Evolutionary conservation across 2,113 vertebrate genomes (phyloP), one percentile per base, ranked within the genome.

Genomic region (Oreochromis niloticus): DNA sequence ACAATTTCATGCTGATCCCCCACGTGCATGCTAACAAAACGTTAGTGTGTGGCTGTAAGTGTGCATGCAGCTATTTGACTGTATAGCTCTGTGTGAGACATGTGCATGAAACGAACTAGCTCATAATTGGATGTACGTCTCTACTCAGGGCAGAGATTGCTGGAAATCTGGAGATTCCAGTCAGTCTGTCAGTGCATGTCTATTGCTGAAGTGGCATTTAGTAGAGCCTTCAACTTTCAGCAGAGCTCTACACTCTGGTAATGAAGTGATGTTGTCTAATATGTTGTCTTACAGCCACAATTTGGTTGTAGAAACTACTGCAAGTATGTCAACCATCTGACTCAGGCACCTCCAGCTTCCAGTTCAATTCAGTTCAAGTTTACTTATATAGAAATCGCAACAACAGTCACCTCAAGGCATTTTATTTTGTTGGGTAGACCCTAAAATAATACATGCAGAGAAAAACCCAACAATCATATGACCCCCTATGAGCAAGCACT

Each of bases 391-490:
- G 27, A 30, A 16, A 59, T 59, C 3, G 0, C 6, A 27, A 27
- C 55, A 56, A 56, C 0, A 6, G 0, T 32, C 30, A 5, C 30
- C 30, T 32, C 30, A 32, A 32, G 30, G 30, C 30, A 32, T 32
- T 32, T 32, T 32, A 32, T 32, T 2, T 32, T 32, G 30, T 32
- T 5, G 5, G 30, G 4, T 32, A 32, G 30, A 32, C 30, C 30
- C 30, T 32, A 32, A 4, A 32, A 32, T 32, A 32, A 32, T 32
- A 32, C 30, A 32, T 59, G 30, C 56, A 59, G 24, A 30, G 56
- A 57, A 5, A 57, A 57, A 57, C 56, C 0, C 13, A 5, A 0
- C 56, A 57, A 30, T 57, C 56, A 30, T 1, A 9, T 30, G 56
- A 57, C 7, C 13, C 13, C 56, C 24, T n/a, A n/a, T n/a, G n/a